Evolutionary conservation across 64 coral and sea anemone species (phyloP), one percentile per base, ranked within the genome.

Genomic region (Exaiptasia diaphana): DNA sequence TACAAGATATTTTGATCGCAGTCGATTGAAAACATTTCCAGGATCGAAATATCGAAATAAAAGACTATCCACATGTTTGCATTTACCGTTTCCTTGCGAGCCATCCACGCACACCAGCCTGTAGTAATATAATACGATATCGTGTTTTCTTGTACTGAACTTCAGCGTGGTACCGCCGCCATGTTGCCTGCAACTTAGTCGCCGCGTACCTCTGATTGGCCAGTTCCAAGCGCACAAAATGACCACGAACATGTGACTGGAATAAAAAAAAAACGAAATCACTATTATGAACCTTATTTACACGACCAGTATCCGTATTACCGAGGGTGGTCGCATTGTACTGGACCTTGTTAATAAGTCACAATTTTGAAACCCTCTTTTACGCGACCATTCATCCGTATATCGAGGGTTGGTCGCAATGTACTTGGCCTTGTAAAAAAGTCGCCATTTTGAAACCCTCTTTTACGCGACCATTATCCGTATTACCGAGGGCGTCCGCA

Each of bases 81-180:
- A n/a, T n/a, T n/a, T n/a, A 97, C 93, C 71, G 86, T 75, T 71
- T 91, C n/a, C 83, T 76, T 43, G 73, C 82, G n/a, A 91, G 26
- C 42, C 73, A 85, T 38, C 89, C 79, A 15, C 90, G 86, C 1
- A 71, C 60, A 38, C 43, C 73, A 4, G 65, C 85, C 48, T 99
- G 95, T 5, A 95, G 58, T 39, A 90, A 40, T 36, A 93, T 61
- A 1, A 84, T 75, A 29, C 75, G 72, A 10, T 85, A 71, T 17
- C 81, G 71, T 41, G 82, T 43, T 15, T 32, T 73, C 3, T 78
- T 63, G 56, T 93, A 92, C 12, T 65, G 37, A 41, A 74, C 50
- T 25, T 78, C 80, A 61, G 85, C 86, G 4, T 86, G 38, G 65
- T 50, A 88, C 80, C 82, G 78, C 28, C 95, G 63, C 95, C 95